phyloP scores from a whole-genome alignment of 1,140 invertebrate species.

The Plutomurus gul region DNA sequence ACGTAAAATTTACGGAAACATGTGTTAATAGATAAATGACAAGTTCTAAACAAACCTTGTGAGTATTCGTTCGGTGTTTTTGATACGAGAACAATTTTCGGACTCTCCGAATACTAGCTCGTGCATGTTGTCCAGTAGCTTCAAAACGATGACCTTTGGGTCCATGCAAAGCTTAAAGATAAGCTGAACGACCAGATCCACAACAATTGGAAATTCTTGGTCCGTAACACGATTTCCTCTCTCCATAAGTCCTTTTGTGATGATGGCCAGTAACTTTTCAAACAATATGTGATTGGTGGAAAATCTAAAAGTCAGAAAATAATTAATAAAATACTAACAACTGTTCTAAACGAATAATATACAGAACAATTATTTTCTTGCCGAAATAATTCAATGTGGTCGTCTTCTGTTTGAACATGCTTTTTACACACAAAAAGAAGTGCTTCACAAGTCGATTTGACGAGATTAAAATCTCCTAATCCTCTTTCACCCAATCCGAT shows the following conservation, averaged over 20 bases:
- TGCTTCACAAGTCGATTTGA: constrained; percentile 29
- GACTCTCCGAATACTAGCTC: constrained; percentile 21
- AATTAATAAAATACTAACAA: not conserved
- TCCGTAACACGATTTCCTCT: constrained; percentile 2
- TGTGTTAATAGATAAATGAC: not conserved
- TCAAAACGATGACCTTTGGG: not conserved
- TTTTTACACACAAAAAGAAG: constrained; percentile 35
- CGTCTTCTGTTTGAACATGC: not conserved
- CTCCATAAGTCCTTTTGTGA: constrained; percentile 31
- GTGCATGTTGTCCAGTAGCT: constrained; percentile 23
- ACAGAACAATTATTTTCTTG: not conserved
- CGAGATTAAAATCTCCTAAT: constrained; percentile 35
- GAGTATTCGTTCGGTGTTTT: constrained; percentile 21
- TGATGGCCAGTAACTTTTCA: constrained; percentile 5
- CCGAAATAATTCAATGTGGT: not conserved
- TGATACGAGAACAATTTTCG: constrained; percentile 16
- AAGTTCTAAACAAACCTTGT: not conserved
- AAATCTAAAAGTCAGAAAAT: not conserved
- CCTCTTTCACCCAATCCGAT: constrained; percentile 28
- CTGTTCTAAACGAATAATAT: not conserved
- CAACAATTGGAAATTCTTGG: constrained; percentile 3
- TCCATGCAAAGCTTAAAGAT: constrained; percentile 39
- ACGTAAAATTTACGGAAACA: not conserved
- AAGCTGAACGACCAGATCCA: constrained; percentile 37
- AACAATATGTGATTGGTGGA: constrained; percentile 31